Evolutionary conservation across 2,113 vertebrate species (phyloP).

Genomic region (Motacilla tschutschensis): DNA sequence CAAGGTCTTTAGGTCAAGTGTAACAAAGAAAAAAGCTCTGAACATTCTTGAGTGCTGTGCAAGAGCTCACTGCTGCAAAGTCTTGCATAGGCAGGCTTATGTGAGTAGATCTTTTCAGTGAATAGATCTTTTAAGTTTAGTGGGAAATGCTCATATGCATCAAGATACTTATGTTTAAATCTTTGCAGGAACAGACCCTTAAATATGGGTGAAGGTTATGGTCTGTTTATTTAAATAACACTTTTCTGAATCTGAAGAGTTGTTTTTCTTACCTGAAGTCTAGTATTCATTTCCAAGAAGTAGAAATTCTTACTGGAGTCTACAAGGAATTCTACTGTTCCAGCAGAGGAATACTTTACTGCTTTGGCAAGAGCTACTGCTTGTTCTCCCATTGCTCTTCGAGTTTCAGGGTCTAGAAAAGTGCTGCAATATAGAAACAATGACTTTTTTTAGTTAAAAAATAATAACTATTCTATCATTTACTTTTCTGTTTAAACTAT

Average conservation of each 20-base stretch:
- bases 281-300: slow-evolving; percentile 98
- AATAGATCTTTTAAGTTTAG: slow-evolving; percentile 4
- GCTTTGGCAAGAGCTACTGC: slow-evolving; percentile 93
- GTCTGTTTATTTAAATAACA: slow-evolving; percentile 45
- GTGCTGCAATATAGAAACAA: slow-evolving; percentile 74
- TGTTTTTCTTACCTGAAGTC: slow-evolving; percentile 86
- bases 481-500: background rate
- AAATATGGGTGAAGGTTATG: background rate
- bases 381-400: slow-evolving; percentile 93
- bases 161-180: background rate
- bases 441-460: background rate
- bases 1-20: slow-evolving; percentile 43
- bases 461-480: background rate
- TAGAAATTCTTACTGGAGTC: slow-evolving; percentile 94
- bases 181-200: background rate
- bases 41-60: background rate
- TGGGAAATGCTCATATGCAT: background rate
- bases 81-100: background rate
- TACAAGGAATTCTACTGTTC: slow-evolving; percentile 96
- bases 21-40: slow-evolving; percentile 32
- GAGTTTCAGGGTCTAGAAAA: slow-evolving; percentile 87
- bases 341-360: slow-evolving; percentile 93
- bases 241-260: slow-evolving; percentile 10
- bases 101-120: background rate
- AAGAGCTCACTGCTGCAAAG: background rate